phyloP scores from a whole-genome alignment of 1,140 invertebrate genomes.

The Lucilia sericata region DNA sequence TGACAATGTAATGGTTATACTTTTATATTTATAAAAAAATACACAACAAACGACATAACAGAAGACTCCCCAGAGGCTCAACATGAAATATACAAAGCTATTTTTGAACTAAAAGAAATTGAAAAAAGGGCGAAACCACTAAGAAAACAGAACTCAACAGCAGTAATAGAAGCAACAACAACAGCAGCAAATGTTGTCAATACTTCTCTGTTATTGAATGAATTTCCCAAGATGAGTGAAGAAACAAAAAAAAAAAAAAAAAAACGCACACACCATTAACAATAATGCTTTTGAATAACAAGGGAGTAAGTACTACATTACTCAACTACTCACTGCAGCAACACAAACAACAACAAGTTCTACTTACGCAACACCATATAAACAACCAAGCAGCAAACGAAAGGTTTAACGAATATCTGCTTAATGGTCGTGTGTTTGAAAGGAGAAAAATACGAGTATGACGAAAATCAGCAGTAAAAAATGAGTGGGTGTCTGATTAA shows the following conservation, averaged over 20 bases:
- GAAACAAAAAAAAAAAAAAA: too few relatives aligned
- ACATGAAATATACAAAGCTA: background rate
- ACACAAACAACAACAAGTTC: background rate
- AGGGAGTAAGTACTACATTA: background rate
- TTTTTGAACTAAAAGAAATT: background rate
- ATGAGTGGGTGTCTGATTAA: too few relatives aligned
- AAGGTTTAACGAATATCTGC: too few relatives aligned
- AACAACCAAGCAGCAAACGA: too few relatives aligned
- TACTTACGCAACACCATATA: background rate
- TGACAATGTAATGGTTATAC: slow-evolving; percentile 11
- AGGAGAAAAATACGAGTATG: too few relatives aligned
- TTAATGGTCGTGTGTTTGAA: too few relatives aligned
- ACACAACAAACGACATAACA: background rate
- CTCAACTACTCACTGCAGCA: background rate
- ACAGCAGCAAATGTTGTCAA: background rate
- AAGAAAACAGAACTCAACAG: background rate
- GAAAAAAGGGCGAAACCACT: background rate
- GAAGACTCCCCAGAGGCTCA: background rate
- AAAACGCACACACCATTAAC: background rate
- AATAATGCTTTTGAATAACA: slow-evolving; percentile 17
- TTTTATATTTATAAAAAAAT: too few relatives aligned
- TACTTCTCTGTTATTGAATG: background rate
- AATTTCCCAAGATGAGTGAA: background rate
- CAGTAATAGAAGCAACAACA: background rate
- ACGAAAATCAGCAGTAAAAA: background rate